These are phyloP conservation scores for Apis laboriosa DNA, from an alignment of 1,140 invertebrate species.

Conservation along the genomic window DNA sequence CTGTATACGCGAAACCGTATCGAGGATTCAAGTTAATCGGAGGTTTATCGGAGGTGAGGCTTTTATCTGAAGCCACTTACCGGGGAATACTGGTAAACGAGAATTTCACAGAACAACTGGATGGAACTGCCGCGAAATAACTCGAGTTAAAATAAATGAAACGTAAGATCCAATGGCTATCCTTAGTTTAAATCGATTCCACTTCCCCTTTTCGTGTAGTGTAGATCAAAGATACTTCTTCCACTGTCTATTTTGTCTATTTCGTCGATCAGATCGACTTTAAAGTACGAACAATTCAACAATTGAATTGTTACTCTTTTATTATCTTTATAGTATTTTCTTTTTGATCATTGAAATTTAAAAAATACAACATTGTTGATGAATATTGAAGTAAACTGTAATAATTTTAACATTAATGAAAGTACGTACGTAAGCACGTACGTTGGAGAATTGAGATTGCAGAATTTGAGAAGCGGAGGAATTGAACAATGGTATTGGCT, in stretches of 20 bases:
- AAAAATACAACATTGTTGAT: no score
- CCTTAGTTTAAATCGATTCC: slow-evolving; percentile 15
- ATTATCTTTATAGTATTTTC: no score
- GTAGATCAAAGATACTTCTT: neutral
- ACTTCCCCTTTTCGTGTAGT: neutral
- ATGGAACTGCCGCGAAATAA: neutral
- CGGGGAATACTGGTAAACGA: neutral
- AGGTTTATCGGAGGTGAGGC: neutral
- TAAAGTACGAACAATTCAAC: no score
- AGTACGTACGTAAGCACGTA: no score
- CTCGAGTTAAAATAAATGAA: slow-evolving; percentile 30
- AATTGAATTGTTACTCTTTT: no score
- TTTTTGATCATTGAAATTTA: no score
- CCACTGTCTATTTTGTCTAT: neutral
- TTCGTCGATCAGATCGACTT: neutral
- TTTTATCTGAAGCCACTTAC: slow-evolving; percentile 9
- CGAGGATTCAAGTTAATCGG: slow-evolving; percentile 2
- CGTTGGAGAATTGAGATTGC: no score
- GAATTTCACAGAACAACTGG: slow-evolving; percentile 24
- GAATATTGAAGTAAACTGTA: no score
- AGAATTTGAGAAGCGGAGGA: no score
- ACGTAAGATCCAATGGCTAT: neutral
- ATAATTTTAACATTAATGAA: no score
- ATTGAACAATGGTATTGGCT: no score
- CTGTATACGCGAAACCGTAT: neutral